Base-by-base conservation (phyloP, 2,113 vertebrate species). In the Nettapus auritus region DNA sequence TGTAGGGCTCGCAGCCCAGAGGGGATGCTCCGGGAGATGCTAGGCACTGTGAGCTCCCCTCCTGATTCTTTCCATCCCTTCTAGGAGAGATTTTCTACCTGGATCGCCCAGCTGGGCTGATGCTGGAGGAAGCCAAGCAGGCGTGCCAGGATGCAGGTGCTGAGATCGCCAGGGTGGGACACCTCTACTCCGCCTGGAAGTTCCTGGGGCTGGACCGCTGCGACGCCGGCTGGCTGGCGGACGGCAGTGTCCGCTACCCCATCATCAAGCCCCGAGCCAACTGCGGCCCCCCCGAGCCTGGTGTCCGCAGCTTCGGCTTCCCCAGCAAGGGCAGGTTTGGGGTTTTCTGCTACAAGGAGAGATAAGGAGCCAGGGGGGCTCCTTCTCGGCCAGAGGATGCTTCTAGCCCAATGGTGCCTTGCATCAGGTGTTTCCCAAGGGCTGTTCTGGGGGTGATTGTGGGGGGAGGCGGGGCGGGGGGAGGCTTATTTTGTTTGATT, bases 151-250 rank as follows among this genome's bases (percentile, higher is more conserved):
- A 97, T 0, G 98, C 98, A 0, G 98, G 98, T 0, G 97, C 98
- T 3, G 96, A 95, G 48, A 98, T 99, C 0, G 99, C 99, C 86
- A 98, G 96, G 46, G 99, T 99, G 92, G 99, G 99, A 42, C 99
- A 99, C 74, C 97, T 99, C 53, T 99, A 98, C 28, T 98, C 98
- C 0, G 99, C 99, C 17, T 99, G 99, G 99, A 99, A 98, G 94
- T 98, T 99, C 93, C 83, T 36, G 25, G 98, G 98, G 48, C 87
- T 99, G 94, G 99, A 99, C 90, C 98, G 96, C 82, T 99, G 99
- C 3, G 97, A 98, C 2, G 99, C 99, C 0, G 99, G 99, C 79
- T 99, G 99, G 99, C 89, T 99, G 97, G 98, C 98, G 1, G 99
- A 99, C 0, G 98, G 98, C 74, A 99, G 99, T 0, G 96, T 98